phyloP scores from a whole-genome alignment of 2,888 invertebrate species.

The Eupithecia centaureata region DNA sequence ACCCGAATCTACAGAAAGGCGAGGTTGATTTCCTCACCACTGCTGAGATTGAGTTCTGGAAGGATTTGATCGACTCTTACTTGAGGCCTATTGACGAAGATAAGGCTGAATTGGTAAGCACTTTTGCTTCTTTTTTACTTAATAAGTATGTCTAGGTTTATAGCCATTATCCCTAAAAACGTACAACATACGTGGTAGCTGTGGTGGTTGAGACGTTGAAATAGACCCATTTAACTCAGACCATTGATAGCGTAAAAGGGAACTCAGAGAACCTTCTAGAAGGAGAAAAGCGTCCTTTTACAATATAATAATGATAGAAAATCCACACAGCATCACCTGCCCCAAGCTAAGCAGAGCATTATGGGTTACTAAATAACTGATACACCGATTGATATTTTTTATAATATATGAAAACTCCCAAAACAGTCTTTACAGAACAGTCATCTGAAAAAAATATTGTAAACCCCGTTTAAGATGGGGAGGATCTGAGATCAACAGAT shows the following conservation, averaged over 20 bases:
- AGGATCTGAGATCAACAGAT: not conserved
- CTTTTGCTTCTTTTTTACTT: not conserved
- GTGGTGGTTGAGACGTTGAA: not conserved
- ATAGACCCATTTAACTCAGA: not conserved
- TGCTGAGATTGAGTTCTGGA: conserved; percentile 96
- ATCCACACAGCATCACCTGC: no score
- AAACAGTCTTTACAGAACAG: no score
- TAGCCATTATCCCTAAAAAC: not conserved
- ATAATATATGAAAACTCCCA: no score
- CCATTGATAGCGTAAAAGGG: not conserved
- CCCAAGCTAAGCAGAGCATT: no score
- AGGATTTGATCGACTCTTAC: conserved; percentile 95
- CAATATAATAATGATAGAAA: no score
- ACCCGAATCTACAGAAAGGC: conserved; percentile 93
- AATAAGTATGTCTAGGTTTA: not conserved
- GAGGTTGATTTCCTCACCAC: conserved; percentile 94
- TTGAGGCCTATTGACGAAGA: conserved; percentile 96
- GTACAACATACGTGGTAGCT: no score
- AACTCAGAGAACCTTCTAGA: not conserved
- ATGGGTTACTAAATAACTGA: no score
- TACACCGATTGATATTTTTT: no score
- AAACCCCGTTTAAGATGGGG: not conserved
- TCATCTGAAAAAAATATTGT: no score
- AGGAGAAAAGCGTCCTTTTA: no score
- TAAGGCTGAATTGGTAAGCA: conserved; percentile 91